Base-by-base conservation (phyloP, 2,113 vertebrate genomes). In the Dicerorhinus sumatrensis region DNA sequence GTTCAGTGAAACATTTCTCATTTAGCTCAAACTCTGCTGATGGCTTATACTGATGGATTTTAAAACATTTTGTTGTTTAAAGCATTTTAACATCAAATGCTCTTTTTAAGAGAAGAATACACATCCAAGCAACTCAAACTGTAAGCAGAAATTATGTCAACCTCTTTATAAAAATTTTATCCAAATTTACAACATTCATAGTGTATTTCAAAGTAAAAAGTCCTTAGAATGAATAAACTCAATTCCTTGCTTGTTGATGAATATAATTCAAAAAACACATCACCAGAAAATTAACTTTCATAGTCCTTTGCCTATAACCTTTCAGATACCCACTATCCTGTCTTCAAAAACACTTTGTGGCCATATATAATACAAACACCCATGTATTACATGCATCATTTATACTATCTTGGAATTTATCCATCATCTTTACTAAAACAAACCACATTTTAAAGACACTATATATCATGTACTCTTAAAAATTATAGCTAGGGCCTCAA, bases 151-250 rank as follows among this genome's bases (percentile, higher is more conserved):
- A 83, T 96, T 95, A 89, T n/a, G 51, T 67, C 39, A 70, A 80
- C 62, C 23, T 60, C 48, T 95, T 87, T 73, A 39, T 84, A 93
- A 96, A 92, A 96, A 79, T 29, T 76, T 31, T 79, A 97, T 94
- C 98, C 96, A 54, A 97, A 98, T 98, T 98, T 98, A 97, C 96
- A 98, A 91, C 88, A 98, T 96, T 96, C 89, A 91, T 97, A 97
- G 92, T 98, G 92, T 95, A 98, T 97, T 98, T 98, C 87, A 97
- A 98, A 98, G 96, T 2, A n/a, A 97, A 97, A 97, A 98, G 92
- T 97, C 72, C 94, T 98, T 98, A 97, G 87, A 98, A 97, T 96
- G 97, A 98, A 98, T 91, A 96, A 83, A 5, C 1, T 97, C 94
- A 97, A 94, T 98, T 97, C 94, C 94, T 98, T 98, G 96, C 97